A percentile compares a stretch with the other conserved stretches of the same genome.
Evolutionary conservation across 2,113 vertebrate genomes (phyloP).

Genomic region (Cebus imitator): DNA sequence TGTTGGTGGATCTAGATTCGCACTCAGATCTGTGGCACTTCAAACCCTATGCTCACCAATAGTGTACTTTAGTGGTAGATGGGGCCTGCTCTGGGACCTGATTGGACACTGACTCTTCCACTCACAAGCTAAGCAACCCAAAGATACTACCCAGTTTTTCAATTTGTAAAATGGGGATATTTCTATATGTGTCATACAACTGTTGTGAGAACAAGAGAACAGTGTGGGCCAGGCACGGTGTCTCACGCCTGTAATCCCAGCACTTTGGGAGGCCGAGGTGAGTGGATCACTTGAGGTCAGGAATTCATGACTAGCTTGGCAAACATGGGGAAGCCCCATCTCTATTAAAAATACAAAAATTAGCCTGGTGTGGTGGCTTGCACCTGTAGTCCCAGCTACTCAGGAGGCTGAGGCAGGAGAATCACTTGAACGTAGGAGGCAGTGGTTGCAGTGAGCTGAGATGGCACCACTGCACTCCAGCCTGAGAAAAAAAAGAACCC

Average conservation of each 20-base stretch:
- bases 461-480: no score
- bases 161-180: background rate
- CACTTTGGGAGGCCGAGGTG: no score
- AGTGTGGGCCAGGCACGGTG: background rate
- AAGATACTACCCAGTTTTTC: background rate
- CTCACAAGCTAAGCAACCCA: background rate
- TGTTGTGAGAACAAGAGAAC: background rate
- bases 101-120: background rate
- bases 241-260: no score
- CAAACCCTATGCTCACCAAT: background rate
- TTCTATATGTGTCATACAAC: background rate
- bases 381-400: no score
- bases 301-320: no score
- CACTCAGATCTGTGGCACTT: fast-evolving
- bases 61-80: fast-evolving
- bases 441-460: no score
- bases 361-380: no score
- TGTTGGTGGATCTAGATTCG: background rate
- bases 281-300: no score
- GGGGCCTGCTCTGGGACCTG: background rate
- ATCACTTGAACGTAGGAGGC: no score
- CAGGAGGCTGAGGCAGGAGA: no score
- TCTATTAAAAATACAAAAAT: no score
- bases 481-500: background rate
- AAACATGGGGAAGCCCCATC: no score